Evolutionary conservation across 2,888 invertebrate species (phyloP).

Genomic region (Cloeon dipterum): DNA sequence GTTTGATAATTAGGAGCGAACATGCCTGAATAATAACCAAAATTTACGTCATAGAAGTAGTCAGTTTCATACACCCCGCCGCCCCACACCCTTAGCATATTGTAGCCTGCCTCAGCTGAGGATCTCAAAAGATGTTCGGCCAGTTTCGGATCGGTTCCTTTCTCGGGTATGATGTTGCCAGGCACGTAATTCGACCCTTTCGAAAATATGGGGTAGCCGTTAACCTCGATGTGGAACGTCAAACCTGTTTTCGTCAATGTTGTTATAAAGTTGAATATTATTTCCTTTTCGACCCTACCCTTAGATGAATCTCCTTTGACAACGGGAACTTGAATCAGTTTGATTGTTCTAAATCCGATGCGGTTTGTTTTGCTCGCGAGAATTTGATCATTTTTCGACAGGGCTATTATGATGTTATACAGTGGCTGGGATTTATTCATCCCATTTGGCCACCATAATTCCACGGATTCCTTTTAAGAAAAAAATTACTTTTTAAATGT

Average conservation of each 20-base stretch:
- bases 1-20: too few relatives aligned
- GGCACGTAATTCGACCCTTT: conserved; percentile 94
- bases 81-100: conserved; percentile 93
- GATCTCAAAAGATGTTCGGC: conserved; percentile 31
- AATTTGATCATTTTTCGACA: too few relatives aligned
- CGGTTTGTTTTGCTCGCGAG: too few relatives aligned
- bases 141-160: conserved; percentile 23
- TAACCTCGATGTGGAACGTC: conserved; percentile 71
- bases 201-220: conserved; percentile 69
- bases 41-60: conserved; percentile 62
- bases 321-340: too few relatives aligned
- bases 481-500: background rate
- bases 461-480: conserved; percentile 21
- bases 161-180: conserved; percentile 58
- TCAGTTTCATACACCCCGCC: conserved; percentile 91
- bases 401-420: conserved; percentile 41
- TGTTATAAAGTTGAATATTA: too few relatives aligned
- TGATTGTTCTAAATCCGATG: too few relatives aligned
- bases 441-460: conserved; percentile 91
- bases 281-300: too few relatives aligned
- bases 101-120: conserved; percentile 60
- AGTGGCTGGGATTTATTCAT: conserved; percentile 58
- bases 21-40: too few relatives aligned
- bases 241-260: conserved; percentile 27
- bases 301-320: too few relatives aligned